Evolutionary conservation across 2,797 vertebrate genomes (phyloP).

Genomic region (Crenichthys baileyi): DNA sequence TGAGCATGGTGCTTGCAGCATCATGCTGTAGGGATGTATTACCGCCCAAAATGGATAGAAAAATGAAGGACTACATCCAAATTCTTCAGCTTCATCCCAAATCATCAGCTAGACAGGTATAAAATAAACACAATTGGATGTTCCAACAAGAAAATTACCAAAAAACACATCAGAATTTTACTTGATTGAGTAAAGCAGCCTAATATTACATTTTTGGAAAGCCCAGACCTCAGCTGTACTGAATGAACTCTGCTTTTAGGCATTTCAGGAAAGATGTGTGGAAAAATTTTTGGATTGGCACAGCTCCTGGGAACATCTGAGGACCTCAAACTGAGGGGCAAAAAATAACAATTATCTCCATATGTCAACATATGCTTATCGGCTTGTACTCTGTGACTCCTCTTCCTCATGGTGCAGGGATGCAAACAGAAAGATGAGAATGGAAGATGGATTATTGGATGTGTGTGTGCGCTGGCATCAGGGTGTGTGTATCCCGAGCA

Average conservation of each 20-base stretch:
- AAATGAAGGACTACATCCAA: no score
- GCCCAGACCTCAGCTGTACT: background rate
- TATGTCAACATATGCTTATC: constrained; percentile 48
- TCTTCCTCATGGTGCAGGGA: constrained; percentile 42
- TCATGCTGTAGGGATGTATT: no score
- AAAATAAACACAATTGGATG: background rate
- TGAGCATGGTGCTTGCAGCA: no score
- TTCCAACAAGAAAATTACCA: background rate
- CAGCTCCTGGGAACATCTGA: constrained; percentile 28
- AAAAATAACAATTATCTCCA: constrained; percentile 49
- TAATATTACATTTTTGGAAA: background rate
- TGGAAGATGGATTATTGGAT: constrained; percentile 45
- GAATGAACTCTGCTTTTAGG: no score
- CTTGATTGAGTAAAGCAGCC: background rate
- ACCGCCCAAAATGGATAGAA: no score
- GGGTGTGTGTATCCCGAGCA: constrained; percentile 57
- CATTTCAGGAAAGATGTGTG: no score
- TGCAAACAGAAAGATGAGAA: constrained; percentile 45
- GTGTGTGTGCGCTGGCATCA: constrained; percentile 11
- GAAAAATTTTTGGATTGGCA: background rate
- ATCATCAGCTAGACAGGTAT: background rate
- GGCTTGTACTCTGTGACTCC: constrained; percentile 26
- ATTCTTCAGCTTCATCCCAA: background rate
- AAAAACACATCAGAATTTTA: background rate
- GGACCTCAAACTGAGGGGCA: constrained; percentile 30